Evolutionary conservation across 2,888 invertebrate genomes (phyloP).

Genomic region (Metopia argyrocephala): DNA sequence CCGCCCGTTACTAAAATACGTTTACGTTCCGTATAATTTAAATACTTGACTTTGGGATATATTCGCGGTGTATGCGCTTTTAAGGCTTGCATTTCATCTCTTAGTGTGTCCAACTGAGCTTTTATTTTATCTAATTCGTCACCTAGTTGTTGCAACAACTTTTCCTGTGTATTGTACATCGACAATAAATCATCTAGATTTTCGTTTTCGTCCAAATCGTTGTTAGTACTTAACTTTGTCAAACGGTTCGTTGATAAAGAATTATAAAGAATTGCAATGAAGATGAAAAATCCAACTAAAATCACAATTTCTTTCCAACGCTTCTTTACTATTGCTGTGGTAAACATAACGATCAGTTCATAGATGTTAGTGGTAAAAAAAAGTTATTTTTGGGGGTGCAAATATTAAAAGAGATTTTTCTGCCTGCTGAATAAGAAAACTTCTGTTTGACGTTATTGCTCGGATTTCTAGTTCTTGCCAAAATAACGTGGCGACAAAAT

Average conservation of each 20-base stretch:
- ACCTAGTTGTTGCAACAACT: conserved; percentile 69
- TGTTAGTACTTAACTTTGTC: background rate
- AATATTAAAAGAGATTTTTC: too few species aligned
- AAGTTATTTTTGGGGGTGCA: too few species aligned
- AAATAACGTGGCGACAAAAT: conserved; percentile 21
- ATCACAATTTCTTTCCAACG: conserved; percentile 71
- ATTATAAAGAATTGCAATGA: conserved; percentile 71
- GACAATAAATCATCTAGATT: conserved; percentile 60
- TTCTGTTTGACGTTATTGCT: too few species aligned
- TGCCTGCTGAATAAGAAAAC: too few species aligned
- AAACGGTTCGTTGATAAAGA: conserved; percentile 57
- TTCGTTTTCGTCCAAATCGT: conserved; percentile 22
- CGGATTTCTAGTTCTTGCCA: conserved; percentile 18
- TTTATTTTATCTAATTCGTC: conserved; percentile 82
- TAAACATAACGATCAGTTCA: conserved; percentile 65
- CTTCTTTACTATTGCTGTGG: conserved; percentile 69
- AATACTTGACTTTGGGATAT: conserved; percentile 93
- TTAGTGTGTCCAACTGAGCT: conserved; percentile 83
- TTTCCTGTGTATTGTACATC: conserved; percentile 68
- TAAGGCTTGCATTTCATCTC: conserved; percentile 85
- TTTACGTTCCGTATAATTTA: conserved; percentile 94
- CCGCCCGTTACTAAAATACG: conserved; percentile 97
- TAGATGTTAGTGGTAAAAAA: too few species aligned
- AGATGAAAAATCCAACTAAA: conserved; percentile 65
- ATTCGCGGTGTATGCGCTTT: conserved; percentile 88